Conservation (phyloP, 2,797 vertebrate genomes). For the Trachurus trachurus region DNA sequence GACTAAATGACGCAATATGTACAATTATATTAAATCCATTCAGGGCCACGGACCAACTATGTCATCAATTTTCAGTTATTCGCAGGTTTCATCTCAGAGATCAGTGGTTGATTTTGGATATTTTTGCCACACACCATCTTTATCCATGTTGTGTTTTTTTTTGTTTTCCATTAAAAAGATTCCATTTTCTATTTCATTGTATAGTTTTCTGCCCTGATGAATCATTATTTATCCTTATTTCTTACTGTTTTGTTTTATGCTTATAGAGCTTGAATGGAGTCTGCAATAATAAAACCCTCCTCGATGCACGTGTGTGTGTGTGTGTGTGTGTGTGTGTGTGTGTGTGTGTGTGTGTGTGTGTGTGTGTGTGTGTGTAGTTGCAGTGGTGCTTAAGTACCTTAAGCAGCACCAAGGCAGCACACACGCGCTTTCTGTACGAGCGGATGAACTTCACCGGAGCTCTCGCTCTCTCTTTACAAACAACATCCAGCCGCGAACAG, state of each 20-base stretch:
- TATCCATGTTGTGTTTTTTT: no score
- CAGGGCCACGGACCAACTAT: no score
- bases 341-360: not conserved
- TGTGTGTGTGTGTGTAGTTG: not conserved
- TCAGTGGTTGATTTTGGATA: no score
- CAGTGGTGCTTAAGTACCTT: constrained; percentile 60
- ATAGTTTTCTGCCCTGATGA: not conserved
- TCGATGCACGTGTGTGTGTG: not conserved
- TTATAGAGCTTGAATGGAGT: constrained; percentile 7
- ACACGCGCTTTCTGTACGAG: constrained; percentile 24
- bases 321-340: not conserved
- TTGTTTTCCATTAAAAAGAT: no score
- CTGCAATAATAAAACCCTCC: not conserved
- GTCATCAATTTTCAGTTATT: no score
- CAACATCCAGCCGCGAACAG: not conserved
- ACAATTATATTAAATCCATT: no score
- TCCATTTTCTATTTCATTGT: no score
- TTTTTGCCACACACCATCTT: no score
- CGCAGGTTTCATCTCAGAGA: no score
- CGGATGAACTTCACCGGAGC: constrained; percentile 34
- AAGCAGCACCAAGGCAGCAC: constrained; percentile 57
- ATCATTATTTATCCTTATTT: not conserved
- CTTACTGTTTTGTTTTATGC: not conserved
- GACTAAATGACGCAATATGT: no score
- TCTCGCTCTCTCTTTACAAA: constrained; percentile 3